A percentile compares a stretch with the other conserved stretches of the same genome.
These are phyloP conservation scores for Cheilosia vulpina DNA, from an alignment of 2,888 invertebrate species.

Conservation along the genomic window DNA sequence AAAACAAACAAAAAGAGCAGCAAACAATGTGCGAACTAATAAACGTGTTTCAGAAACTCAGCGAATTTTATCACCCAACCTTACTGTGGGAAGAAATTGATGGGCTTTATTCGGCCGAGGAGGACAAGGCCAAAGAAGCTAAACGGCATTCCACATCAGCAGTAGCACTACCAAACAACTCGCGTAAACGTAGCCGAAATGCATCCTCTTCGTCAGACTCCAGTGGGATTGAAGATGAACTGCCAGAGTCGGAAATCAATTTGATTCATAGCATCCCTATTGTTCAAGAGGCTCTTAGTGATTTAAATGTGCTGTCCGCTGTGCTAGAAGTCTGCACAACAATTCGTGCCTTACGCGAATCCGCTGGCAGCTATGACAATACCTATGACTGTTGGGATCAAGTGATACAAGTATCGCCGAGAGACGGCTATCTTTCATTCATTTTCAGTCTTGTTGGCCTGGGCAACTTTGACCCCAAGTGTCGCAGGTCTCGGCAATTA, in stretches of 20 bases:
- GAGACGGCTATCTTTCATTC: conserved; percentile 79
- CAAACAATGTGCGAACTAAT: conserved; percentile 79
- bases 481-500: conserved; percentile 77
- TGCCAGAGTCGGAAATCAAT: not conserved
- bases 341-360: conserved; percentile 80
- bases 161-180: not conserved
- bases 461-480: conserved; percentile 76
- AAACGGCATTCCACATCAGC: not conserved
- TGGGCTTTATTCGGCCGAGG: conserved; percentile 71
- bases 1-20: conserved; percentile 21
- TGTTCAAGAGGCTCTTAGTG: conserved; percentile 76
- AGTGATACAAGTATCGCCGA: conserved; percentile 78
- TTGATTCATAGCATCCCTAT: conserved; percentile 75
- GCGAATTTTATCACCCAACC: conserved; percentile 77
- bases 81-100: conserved; percentile 80
- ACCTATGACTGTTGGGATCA: conserved; percentile 81
- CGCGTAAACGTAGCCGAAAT: not conserved
- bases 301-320: conserved; percentile 76
- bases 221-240: conserved; percentile 12
- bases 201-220: not conserved
- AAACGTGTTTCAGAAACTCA: conserved; percentile 79
- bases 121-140: conserved; percentile 50
- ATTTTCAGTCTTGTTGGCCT: conserved; percentile 80
- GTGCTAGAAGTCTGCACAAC: conserved; percentile 79
- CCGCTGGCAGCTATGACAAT: conserved; percentile 78